Conservation (phyloP, 64 coral and sea anemone genomes). For the Stylophora pistillata region DNA sequence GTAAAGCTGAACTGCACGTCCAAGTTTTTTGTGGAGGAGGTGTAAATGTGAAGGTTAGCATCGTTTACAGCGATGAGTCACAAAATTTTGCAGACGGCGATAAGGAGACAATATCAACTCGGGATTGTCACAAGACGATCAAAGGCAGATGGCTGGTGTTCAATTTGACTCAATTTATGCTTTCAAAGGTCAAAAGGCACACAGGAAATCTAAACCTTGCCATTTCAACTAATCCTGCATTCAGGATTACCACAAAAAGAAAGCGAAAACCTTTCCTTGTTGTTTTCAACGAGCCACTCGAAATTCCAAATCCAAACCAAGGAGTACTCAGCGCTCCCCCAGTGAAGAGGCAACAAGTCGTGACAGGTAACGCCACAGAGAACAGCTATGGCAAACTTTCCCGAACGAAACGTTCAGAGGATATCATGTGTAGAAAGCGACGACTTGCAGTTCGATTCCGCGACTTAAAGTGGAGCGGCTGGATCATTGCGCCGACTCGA, state of each 20-base stretch:
- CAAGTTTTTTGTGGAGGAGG: neutral
- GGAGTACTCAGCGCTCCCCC: neutral
- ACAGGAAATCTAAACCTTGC: neutral
- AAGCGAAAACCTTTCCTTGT: constrained; percentile 32
- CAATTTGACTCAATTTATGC: neutral
- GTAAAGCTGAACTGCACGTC: constrained; percentile 12
- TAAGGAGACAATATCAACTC: constrained; percentile 7
- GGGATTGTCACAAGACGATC: constrained; percentile 13
- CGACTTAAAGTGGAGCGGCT: constrained; percentile 11
- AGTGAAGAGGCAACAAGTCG: neutral
- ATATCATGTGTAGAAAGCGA: neutral
- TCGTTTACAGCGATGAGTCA: neutral
- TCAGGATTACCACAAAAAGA: constrained; percentile 3
- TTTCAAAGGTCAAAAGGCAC: neutral
- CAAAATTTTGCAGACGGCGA: neutral
- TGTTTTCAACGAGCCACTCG: neutral
- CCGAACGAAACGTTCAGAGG: neutral
- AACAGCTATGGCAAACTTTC: neutral
- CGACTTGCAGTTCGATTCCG: constrained; percentile 23
- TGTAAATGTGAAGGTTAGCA: constrained; percentile 3
- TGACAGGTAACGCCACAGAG: neutral
- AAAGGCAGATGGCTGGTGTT: constrained; percentile 36
- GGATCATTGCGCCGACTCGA: constrained; percentile 44
- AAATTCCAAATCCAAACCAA: no score
- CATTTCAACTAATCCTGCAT: neutral